Conservation (phyloP, 2,797 vertebrate genomes). For the Sebastes matsubarae region DNA sequence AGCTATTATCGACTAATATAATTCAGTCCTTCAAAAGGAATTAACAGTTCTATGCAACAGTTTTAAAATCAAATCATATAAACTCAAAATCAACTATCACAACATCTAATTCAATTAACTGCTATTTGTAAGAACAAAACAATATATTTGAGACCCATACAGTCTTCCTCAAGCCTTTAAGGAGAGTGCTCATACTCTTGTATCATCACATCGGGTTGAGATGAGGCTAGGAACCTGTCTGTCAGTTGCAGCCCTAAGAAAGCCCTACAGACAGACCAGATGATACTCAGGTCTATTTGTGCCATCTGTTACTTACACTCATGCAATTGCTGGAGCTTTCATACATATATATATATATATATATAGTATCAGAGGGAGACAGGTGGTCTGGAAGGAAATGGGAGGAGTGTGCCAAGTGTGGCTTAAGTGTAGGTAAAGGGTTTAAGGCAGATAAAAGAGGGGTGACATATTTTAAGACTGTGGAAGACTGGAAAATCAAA, state of each 20-base stretch:
- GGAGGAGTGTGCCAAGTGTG: background rate
- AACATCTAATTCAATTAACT: background rate
- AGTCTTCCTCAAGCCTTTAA: background rate
- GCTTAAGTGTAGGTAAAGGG: background rate
- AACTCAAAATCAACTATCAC: background rate
- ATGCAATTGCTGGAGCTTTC: background rate
- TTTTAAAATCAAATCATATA: background rate
- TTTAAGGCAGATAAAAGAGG: background rate
- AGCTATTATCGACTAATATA: background rate
- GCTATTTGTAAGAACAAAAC: background rate
- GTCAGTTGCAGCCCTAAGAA: background rate
- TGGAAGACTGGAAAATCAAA: background rate
- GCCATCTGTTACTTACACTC: conserved; percentile 31
- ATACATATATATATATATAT: background rate
- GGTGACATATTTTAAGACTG: background rate
- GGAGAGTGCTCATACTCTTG: background rate
- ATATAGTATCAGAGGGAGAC: conserved; percentile 10
- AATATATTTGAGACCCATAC: background rate
- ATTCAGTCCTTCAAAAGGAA: background rate
- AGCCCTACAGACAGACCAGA: conserved; percentile 46
- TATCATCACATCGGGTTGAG: background rate
- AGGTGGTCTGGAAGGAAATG: conserved; percentile 9
- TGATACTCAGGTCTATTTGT: conserved; percentile 44
- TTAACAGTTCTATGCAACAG: background rate
- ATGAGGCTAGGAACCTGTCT: conserved; percentile 22